Evolutionary conservation across 2,888 invertebrate species (phyloP).

Genomic region (Melanotus villosus): DNA sequence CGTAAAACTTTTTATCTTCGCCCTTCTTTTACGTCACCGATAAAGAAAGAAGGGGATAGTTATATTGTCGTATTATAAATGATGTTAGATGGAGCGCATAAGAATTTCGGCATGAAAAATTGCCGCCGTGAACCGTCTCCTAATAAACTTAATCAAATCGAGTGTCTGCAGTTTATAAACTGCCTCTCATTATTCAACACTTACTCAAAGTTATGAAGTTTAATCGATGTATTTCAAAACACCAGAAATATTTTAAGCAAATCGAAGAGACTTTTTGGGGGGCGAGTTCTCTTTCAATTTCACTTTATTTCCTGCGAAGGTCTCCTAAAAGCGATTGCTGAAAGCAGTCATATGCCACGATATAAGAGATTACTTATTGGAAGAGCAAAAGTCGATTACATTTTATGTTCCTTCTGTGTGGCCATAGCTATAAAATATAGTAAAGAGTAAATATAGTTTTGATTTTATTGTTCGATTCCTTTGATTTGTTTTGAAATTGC

Average conservation of each 20-base stretch:
- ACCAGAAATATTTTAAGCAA: conserved; percentile 28
- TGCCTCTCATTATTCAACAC: conserved; percentile 45
- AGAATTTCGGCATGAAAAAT: conserved; percentile 46
- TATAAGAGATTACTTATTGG: conserved; percentile 25
- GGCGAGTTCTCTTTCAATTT: conserved; percentile 24
- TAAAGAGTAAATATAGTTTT: conserved; percentile 13
- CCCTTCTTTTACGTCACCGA: conserved; percentile 27
- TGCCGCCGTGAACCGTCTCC: conserved; percentile 40
- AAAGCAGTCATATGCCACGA: conserved; percentile 14
- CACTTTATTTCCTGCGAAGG: conserved; percentile 18
- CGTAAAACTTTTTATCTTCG: conserved; percentile 35
- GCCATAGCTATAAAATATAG: conserved; percentile 2
- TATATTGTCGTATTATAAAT: conserved; percentile 47
- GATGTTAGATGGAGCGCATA: conserved; percentile 45
- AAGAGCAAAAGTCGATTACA: conserved; percentile 28
- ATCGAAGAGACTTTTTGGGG: not conserved
- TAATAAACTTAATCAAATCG: conserved; percentile 50
- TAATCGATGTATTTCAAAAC: conserved; percentile 16
- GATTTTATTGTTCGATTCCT: conserved; percentile 15
- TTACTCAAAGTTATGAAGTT: conserved; percentile 37
- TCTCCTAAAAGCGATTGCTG: conserved; percentile 8
- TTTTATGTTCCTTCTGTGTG: conserved; percentile 27
- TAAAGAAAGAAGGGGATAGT: conserved; percentile 39
- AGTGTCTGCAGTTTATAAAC: conserved; percentile 48
- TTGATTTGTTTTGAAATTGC: conserved; percentile 7